Percentiles rank a stretch among this genome's conserved stretches.
These are phyloP conservation scores for Amphimedon queenslandica DNA, from an alignment of 37 sponge, comb jelly and placozoan genomes.

Conservation along the genomic window DNA sequence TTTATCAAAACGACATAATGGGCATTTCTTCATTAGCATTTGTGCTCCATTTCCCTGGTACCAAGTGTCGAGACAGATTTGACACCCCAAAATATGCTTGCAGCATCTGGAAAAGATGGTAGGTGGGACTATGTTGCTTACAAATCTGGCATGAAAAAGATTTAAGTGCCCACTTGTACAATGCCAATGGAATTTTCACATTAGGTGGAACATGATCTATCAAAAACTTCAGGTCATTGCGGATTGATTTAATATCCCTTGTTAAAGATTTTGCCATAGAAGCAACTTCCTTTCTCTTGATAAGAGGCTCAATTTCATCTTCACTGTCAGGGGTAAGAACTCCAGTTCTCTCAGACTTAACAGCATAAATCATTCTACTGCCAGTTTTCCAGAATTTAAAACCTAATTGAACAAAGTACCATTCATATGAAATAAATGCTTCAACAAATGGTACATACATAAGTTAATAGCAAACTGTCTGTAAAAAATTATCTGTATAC, in stretches of 20 bases:
- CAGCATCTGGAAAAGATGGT: conserved; percentile 40
- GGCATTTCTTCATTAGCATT: too few relatives aligned
- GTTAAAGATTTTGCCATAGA: neutral
- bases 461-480: neutral
- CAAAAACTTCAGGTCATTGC: neutral
- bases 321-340: neutral
- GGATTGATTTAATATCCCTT: neutral
- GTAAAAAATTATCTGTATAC: neutral
- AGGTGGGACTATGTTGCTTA: conserved; percentile 8
- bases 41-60: conserved; percentile 1
- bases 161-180: neutral
- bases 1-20: neutral
- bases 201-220: conserved; percentile 6
- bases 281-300: neutral
- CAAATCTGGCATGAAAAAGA: conserved; percentile 50
- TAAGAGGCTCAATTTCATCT: neutral
- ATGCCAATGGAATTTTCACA: conserved; percentile 13
- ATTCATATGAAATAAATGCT: neutral
- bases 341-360: neutral
- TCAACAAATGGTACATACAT: neutral
- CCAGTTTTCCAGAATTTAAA: conserved; percentile 18
- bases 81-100: too few relatives aligned
- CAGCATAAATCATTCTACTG: conserved; percentile 25
- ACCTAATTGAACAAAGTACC: neutral
- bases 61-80: neutral